Evolutionary conservation across 2,797 vertebrate genomes (phyloP).

Genomic region (Nothura maculosa): DNA sequence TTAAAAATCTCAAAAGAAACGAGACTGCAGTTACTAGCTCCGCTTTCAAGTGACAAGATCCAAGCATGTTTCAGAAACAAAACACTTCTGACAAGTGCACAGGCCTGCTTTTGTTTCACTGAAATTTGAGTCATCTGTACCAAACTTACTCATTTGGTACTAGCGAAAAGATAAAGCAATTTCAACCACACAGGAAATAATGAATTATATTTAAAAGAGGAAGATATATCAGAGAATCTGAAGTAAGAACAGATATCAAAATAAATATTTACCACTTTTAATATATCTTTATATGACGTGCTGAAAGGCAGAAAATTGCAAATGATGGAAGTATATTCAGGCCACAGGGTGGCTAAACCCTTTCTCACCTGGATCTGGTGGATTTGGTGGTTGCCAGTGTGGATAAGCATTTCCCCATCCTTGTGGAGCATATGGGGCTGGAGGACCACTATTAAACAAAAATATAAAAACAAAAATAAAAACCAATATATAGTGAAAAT

Average conservation of each 20-base stretch:
- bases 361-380: conserved; percentile 95
- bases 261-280: background rate
- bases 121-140: background rate
- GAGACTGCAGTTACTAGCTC: conserved; percentile 34
- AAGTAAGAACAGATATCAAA: background rate
- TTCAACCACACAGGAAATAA: background rate
- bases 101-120: conserved; percentile 15
- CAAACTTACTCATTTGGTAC: background rate
- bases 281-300: background rate
- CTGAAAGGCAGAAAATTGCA: background rate
- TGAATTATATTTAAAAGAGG: background rate
- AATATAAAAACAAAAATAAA: background rate
- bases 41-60: background rate
- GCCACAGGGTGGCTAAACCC: background rate
- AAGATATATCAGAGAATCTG: background rate
- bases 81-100: conserved; percentile 27
- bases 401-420: conserved; percentile 98
- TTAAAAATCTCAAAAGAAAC: conserved; percentile 1
- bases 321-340: background rate
- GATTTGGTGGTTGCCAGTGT: conserved; percentile 96
- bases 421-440: conserved; percentile 95
- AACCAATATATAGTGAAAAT: background rate
- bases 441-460: conserved; percentile 88
- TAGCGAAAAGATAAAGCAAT: background rate
- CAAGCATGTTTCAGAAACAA: background rate